Evolutionary conservation across 2,888 invertebrate species (phyloP).

Genomic region (Eurytoma californica): DNA sequence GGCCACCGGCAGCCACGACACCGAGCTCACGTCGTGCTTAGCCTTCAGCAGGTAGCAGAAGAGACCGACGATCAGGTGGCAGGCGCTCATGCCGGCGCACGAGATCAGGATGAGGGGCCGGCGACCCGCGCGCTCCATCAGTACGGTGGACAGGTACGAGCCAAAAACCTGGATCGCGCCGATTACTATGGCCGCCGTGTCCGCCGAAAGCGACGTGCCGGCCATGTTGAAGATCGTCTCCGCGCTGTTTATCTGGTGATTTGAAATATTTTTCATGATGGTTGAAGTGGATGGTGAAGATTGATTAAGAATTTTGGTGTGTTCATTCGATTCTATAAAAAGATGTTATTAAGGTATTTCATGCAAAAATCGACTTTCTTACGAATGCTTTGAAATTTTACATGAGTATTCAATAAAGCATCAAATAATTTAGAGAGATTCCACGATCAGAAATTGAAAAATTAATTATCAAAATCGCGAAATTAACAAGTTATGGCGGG

Average conservation of each 20-base stretch:
- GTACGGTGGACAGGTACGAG: constrained; percentile 73
- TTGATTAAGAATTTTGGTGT: too few relatives aligned
- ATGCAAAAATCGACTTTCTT: too few relatives aligned
- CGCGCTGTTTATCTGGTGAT: constrained; percentile 74
- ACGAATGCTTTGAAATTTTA: too few relatives aligned
- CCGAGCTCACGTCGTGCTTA: constrained; percentile 65
- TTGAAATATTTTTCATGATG: too few relatives aligned
- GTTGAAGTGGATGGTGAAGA: too few relatives aligned
- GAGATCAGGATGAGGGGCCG: constrained; percentile 75
- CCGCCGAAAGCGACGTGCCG: constrained; percentile 76
- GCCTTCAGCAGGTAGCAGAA: constrained; percentile 68
- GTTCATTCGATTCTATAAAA: too few relatives aligned
- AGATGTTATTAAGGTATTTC: too few relatives aligned
- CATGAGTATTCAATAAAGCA: too few relatives aligned
- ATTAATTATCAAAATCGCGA: too few relatives aligned
- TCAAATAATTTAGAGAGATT: too few relatives aligned
- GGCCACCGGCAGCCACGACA: constrained; percentile 76
- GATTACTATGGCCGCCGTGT: constrained; percentile 79
- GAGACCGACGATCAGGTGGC: constrained; percentile 67
- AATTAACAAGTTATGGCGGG: too few relatives aligned
- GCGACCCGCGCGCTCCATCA: constrained; percentile 81
- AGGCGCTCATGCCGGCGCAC: constrained; percentile 69
- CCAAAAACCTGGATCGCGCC: constrained; percentile 78
- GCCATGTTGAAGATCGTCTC: constrained; percentile 77
- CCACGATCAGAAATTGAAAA: too few relatives aligned